Percentiles rank a stretch among this genome's conserved stretches.
phyloP scores from a whole-genome alignment of 2,113 vertebrate species.

The Pteropus alecto region DNA sequence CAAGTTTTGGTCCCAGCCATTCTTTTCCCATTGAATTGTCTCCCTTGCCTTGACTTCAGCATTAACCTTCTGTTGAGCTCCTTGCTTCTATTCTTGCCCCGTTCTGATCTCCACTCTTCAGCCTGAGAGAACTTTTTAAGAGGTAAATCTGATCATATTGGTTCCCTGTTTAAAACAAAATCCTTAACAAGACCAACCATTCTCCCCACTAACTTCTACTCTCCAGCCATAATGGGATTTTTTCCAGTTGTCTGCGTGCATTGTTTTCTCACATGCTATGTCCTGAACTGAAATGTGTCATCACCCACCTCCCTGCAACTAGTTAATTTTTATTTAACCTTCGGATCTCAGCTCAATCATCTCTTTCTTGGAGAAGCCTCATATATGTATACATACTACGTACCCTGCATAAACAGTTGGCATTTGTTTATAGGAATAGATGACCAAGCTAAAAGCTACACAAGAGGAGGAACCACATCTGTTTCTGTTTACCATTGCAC shows the following conservation, averaged over 20 bases:
- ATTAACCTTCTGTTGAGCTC: background rate
- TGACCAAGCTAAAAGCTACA: background rate
- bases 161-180: background rate
- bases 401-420: background rate
- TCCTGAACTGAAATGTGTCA: background rate
- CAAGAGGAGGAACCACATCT: background rate
- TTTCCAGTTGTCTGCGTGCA: background rate
- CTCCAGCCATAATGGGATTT: background rate
- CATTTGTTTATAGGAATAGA: background rate
- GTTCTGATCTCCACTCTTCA: background rate
- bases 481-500: background rate
- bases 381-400: background rate
- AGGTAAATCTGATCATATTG: background rate
- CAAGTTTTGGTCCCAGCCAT: background rate
- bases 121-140: background rate
- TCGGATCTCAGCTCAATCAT: background rate
- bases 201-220: background rate
- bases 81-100: background rate
- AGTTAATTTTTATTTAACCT: background rate
- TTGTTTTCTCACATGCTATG: background rate
- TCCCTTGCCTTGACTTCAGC: background rate
- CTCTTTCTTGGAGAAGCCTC: background rate
- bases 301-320: background rate
- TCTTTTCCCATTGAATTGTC: background rate
- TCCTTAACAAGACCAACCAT: background rate